Conservation (phyloP, 2,113 vertebrate species). For the Pygoscelis antarcticus region DNA sequence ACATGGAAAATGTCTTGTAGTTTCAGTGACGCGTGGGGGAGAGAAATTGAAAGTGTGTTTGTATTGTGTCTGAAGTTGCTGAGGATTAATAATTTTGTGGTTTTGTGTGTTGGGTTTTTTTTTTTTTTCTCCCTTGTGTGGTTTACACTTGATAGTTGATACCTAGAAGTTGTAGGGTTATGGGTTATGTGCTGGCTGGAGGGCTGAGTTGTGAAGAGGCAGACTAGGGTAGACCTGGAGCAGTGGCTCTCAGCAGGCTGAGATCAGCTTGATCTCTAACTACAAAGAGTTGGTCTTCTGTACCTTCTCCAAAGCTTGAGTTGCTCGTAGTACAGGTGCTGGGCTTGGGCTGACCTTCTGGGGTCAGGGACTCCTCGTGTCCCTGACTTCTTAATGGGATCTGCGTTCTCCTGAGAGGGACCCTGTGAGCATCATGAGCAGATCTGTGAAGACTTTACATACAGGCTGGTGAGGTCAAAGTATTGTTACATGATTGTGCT, state of each 20-base stretch:
- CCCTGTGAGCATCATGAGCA: neutral
- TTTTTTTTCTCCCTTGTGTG: neutral
- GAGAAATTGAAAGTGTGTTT: neutral
- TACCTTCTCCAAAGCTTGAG: neutral
- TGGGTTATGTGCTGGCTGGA: neutral
- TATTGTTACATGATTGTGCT: rapidly evolving
- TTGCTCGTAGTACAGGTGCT: neutral
- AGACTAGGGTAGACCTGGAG: neutral
- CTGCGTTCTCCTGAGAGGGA: rapidly evolving
- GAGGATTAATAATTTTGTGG: neutral
- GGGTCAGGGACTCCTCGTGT: rapidly evolving
- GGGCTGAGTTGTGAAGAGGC: neutral
- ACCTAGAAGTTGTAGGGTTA: neutral
- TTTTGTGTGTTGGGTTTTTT: neutral
- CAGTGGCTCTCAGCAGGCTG: neutral
- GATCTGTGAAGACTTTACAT: rapidly evolving
- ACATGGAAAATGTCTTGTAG: neutral
- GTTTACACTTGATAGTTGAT: neutral
- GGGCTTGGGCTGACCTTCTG: neutral
- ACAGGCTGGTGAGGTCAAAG: too few species aligned
- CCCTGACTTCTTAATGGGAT: neutral
- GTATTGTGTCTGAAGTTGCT: neutral
- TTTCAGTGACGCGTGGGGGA: neutral
- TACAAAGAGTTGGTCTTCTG: neutral
- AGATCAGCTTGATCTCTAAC: neutral